Evolutionary conservation across 2,888 invertebrate species (phyloP).

Genomic region (Elmis aenea): DNA sequence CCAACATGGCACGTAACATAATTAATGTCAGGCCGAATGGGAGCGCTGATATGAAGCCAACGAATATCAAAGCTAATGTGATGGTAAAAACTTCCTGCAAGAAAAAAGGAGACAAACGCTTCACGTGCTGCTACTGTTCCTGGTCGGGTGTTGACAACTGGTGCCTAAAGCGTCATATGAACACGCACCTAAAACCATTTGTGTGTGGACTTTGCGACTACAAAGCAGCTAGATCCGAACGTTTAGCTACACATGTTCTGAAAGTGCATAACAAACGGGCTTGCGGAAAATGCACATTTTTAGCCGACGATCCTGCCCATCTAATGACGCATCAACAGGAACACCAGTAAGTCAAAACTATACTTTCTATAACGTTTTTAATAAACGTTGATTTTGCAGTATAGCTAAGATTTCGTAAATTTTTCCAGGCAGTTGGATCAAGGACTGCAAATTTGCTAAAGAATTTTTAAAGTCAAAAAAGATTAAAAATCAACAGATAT

Average conservation of each 20-base stretch:
- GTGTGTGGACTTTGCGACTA: constrained; percentile 88
- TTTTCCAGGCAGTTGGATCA: too few relatives aligned
- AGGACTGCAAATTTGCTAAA: too few relatives aligned
- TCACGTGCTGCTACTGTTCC: constrained; percentile 82
- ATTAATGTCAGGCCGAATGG: constrained; percentile 28
- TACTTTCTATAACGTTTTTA: neutral
- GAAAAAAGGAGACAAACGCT: constrained; percentile 46
- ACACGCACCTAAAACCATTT: constrained; percentile 89
- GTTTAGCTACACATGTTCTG: constrained; percentile 82
- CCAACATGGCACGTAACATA: constrained; percentile 30
- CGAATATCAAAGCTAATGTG: constrained; percentile 24
- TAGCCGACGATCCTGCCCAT: constrained; percentile 78
- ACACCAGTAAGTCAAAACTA: constrained; percentile 62
- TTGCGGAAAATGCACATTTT: constrained; percentile 82
- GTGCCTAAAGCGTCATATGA: constrained; percentile 87
- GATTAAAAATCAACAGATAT: too few relatives aligned
- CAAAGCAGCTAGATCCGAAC: constrained; percentile 87
- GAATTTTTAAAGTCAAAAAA: too few relatives aligned
- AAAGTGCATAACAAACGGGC: constrained; percentile 90
- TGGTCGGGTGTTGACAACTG: constrained; percentile 93
- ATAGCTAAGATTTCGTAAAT: too few relatives aligned
- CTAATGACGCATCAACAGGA: constrained; percentile 73
- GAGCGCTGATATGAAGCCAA: constrained; percentile 31
- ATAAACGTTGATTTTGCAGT: too few relatives aligned
- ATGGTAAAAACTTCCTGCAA: constrained; percentile 36